Conservation (phyloP, 1,140 invertebrate genomes). For the Heliconius congener region DNA sequence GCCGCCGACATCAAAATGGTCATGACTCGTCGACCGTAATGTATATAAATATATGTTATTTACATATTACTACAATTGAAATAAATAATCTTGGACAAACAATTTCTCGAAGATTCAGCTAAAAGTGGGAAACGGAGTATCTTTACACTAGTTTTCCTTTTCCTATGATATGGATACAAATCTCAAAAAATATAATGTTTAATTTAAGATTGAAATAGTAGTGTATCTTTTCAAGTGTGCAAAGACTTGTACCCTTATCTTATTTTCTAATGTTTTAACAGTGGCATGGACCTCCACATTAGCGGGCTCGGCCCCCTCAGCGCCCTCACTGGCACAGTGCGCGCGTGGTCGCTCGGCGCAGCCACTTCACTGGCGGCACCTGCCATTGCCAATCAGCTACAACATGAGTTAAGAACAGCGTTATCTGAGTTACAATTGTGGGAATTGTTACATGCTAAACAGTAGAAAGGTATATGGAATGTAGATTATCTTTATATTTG, state of each 20-base stretch:
- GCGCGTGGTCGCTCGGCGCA: constrained; percentile 58
- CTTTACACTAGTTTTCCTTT: too few relatives aligned
- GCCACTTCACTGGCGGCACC: constrained; percentile 53
- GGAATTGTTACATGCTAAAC: constrained; percentile 50
- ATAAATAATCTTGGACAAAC: too few relatives aligned
- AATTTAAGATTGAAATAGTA: neutral
- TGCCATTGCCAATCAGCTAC: constrained; percentile 53
- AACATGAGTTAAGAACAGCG: constrained; percentile 54
- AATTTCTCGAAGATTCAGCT: too few relatives aligned
- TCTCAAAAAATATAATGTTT: too few relatives aligned
- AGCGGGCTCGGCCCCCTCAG: constrained; percentile 65
- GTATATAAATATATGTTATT: too few relatives aligned
- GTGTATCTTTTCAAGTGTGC: neutral
- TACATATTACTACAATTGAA: too few relatives aligned
- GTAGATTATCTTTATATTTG: too few relatives aligned
- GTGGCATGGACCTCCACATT: constrained; percentile 63
- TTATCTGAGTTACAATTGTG: constrained; percentile 57
- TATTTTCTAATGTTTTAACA: constrained; percentile 25
- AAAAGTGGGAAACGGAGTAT: too few relatives aligned
- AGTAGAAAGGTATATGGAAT: neutral
- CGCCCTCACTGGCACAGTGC: constrained; percentile 50
- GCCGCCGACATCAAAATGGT: too few relatives aligned
- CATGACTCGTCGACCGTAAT: too few relatives aligned
- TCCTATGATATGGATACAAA: too few relatives aligned
- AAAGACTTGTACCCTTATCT: neutral